Conservation (phyloP, 2,113 vertebrate genomes). For the Aldabrachelys gigantea region DNA sequence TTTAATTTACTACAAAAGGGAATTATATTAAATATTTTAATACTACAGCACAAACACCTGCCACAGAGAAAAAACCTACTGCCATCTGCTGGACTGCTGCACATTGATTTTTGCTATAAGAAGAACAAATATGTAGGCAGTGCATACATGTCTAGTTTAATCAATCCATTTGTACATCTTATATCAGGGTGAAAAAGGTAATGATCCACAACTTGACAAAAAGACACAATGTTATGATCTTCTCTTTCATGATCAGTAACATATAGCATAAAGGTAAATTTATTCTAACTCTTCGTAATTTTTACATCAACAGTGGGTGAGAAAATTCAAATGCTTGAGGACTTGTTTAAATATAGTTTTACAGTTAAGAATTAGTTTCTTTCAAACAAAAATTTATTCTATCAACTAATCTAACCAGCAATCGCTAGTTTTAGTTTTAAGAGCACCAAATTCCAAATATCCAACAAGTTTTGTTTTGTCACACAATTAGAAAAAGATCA, state of each 20-base stretch:
- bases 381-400: not conserved
- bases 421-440: not conserved
- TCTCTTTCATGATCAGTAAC: not conserved
- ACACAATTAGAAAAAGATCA: not conserved
- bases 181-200: not conserved
- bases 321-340: not conserved
- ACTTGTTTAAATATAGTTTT: not conserved
- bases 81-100: not conserved
- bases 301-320: not conserved
- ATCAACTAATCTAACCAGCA: not conserved
- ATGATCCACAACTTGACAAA: not conserved
- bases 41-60: not conserved
- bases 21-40: not conserved
- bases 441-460: not conserved
- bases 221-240: not conserved
- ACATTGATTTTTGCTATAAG: not conserved
- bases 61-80: not conserved
- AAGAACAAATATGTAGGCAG: not conserved
- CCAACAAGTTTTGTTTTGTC: not conserved
- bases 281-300: not conserved
- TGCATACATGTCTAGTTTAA: rapidly evolving
- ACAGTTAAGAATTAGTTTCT: not conserved
- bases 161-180: not conserved
- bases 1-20: not conserved
- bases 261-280: not conserved